Evolutionary conservation across 2,113 vertebrate genomes (phyloP).

Genomic region (Larimichthys crocea): DNA sequence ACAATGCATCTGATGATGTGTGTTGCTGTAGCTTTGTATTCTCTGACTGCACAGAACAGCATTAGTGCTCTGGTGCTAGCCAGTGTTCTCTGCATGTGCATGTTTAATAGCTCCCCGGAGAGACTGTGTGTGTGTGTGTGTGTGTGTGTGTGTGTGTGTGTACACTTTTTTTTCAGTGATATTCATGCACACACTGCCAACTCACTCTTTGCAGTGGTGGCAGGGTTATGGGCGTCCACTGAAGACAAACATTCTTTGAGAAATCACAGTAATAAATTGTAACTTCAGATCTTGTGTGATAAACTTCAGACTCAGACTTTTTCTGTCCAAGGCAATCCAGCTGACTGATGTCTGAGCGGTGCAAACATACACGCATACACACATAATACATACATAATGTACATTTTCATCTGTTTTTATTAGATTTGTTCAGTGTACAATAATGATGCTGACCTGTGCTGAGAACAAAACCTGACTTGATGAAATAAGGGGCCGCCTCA

Average conservation of each 20-base stretch:
- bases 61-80: background rate
- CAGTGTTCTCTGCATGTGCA: background rate
- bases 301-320: background rate
- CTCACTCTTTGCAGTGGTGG: background rate
- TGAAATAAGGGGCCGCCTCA: background rate
- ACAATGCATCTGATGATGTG: background rate
- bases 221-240: background rate
- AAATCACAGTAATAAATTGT: background rate
- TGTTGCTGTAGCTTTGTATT: background rate
- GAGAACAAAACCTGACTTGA: background rate
- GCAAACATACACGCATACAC: background rate
- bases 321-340: background rate
- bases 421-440: background rate
- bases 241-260: background rate
- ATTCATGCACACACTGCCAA: background rate
- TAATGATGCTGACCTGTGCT: background rate
- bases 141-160: too few relatives aligned
- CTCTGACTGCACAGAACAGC: background rate
- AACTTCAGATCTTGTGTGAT: background rate
- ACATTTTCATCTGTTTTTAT: background rate
- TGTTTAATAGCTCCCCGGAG: background rate
- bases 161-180: background rate
- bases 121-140: background rate
- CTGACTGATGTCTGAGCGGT: background rate
- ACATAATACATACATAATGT: too few relatives aligned